Evolutionary conservation across 2,888 invertebrate species (phyloP).

Genomic region (Drosophila trichaetosa): DNA sequence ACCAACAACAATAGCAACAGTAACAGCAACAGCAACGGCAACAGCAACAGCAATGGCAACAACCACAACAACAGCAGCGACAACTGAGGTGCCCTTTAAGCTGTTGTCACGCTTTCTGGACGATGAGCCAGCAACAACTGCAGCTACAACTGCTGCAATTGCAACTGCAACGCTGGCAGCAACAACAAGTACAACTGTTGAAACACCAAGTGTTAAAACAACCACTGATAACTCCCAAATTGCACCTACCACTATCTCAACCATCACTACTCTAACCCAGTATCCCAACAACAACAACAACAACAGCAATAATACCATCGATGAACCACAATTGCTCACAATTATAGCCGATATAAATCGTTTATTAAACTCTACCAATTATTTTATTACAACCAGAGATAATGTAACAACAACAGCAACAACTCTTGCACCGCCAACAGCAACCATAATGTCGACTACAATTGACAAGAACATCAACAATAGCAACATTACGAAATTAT

Average conservation of each 20-base stretch:
- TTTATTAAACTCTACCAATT: conserved; percentile 85
- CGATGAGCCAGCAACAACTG: conserved; percentile 40
- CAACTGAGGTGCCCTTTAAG: conserved; percentile 6
- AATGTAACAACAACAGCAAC: conserved; percentile 72
- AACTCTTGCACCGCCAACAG: conserved; percentile 48
- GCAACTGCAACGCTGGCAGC: conserved; percentile 37
- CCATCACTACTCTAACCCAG: conserved; percentile 46
- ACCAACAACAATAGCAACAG: conserved; percentile 23
- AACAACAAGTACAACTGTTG: conserved; percentile 12
- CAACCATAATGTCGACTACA: conserved; percentile 52
- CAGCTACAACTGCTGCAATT: conserved; percentile 32
- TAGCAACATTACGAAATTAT: conserved; percentile 78
- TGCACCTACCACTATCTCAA: conserved; percentile 39
- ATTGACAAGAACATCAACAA: conserved; percentile 61
- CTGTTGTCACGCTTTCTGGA: conserved; percentile 50
- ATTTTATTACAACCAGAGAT: conserved; percentile 85
- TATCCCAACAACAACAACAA: conserved; percentile 39
- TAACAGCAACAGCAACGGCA: conserved; percentile 7
- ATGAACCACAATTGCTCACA: conserved; percentile 82
- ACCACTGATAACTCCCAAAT: conserved; percentile 43
- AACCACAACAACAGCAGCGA: conserved; percentile 22
- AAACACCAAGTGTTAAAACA: conserved; percentile 27
- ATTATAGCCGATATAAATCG: conserved; percentile 83
- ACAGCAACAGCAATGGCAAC: conserved; percentile 26
- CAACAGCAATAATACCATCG: conserved; percentile 66